Conservation (phyloP, 2,113 vertebrate species). For the Mohoua ochrocephala region DNA sequence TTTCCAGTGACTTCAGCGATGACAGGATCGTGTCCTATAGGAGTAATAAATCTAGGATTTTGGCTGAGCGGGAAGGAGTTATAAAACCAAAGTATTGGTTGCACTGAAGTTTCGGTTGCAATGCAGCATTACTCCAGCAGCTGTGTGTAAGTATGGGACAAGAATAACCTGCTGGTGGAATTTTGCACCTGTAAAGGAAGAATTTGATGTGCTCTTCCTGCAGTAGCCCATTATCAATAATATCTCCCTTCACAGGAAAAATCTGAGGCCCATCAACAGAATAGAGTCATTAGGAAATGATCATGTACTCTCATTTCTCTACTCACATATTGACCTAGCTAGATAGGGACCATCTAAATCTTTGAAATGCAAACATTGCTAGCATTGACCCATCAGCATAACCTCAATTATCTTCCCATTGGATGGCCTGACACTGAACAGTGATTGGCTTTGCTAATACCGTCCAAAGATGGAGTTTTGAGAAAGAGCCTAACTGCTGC, state of each 20-base stretch:
- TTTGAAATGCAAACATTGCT: constrained; percentile 2
- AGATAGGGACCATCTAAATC: neutral
- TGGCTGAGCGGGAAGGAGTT: neutral
- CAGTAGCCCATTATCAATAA: neutral
- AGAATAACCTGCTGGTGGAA: neutral
- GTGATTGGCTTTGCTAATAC: neutral
- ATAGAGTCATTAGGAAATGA: neutral
- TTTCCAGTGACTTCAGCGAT: neutral
- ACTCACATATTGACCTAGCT: neutral
- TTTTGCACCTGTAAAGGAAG: neutral
- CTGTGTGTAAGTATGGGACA: neutral
- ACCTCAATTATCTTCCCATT: constrained; percentile 23
- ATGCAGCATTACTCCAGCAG: neutral
- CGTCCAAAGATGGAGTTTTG: neutral
- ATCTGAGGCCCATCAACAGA: neutral
- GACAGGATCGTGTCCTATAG: neutral
- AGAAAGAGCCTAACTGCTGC: neutral
- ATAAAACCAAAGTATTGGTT: neutral
- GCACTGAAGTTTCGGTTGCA: neutral
- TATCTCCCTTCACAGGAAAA: neutral
- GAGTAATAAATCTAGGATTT: neutral
- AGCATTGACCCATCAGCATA: neutral
- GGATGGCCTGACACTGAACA: neutral
- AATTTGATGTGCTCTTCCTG: neutral
- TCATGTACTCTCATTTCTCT: neutral